Base-by-base conservation (phyloP, 35 echinoderm and acorn worm species). In the Chiridota heheva region DNA sequence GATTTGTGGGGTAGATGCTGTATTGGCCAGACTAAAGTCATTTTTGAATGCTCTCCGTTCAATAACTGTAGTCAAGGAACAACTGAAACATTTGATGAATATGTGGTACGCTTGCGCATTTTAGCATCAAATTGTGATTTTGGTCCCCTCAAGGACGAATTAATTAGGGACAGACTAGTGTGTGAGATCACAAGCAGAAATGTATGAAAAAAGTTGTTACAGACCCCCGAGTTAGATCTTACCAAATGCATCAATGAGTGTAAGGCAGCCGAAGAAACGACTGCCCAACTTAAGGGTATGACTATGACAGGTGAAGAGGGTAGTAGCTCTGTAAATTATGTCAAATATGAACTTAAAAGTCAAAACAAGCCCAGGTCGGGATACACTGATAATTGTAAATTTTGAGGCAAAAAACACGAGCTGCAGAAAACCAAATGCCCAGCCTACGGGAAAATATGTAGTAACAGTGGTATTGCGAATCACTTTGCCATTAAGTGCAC, bases 11-110 rank as follows among this genome's bases (percentile, higher is more conserved):
- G 60, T 22, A 75, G 70, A 58, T 78, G 88, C 58, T 88, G 91
- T 84, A 35, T 76, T 34, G 90, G 90, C 0, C n/a, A 93, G 58
- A 87, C 90, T n/a, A 93, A 93, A 40, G 42, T 87, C 2, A 87
- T 79, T 32, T 93, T 32, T 78, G 84, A 83, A 71, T 39, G 84
- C n/a, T 87, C 82, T 39, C 38, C 76, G 40, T 93, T 87, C 38
- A 93, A 92, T 47, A 81, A 87, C 55, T 76, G 90, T 67, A 36
- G 58, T 4, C 90, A 92, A 72, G 60, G 81, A 73, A 38, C 10
- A 73, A 40, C 49, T 44, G 69, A 93, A 62, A 55, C 72, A 61
- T 63, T 93, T 36, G 90, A 93, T 73, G 61, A 63, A 36, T 93
- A 34, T 38, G 66, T 76, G 30, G 77, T 88, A 3, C 69, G 38